These are phyloP conservation scores for Vulpes lagopus DNA, from an alignment of 2,113 vertebrate genomes.

Conservation along the genomic window DNA sequence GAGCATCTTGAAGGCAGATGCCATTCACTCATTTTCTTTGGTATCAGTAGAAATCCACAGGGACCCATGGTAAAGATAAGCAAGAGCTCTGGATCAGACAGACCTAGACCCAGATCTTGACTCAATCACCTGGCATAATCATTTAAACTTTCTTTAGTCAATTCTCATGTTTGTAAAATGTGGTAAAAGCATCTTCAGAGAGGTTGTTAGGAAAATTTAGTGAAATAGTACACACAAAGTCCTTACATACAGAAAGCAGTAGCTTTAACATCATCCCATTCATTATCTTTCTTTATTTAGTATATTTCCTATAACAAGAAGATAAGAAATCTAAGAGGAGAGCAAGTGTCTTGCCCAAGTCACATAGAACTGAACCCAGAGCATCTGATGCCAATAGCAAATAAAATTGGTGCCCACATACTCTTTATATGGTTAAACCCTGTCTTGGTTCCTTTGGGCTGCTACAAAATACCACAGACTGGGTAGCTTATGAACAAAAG, in stretches of 20 bases:
- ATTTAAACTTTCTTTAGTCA: background rate
- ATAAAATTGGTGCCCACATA: background rate
- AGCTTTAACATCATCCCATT: background rate
- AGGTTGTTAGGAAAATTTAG: background rate
- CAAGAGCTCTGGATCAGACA: background rate
- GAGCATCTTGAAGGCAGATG: background rate
- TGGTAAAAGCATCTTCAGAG: background rate
- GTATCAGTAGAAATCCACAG: background rate
- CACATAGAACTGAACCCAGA: background rate
- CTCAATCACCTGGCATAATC: rapidly evolving
- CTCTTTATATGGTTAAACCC: background rate
- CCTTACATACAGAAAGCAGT: background rate
- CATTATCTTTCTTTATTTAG: background rate
- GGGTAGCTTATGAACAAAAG: background rate
- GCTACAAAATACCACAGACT: background rate
- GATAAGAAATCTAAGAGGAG: background rate
- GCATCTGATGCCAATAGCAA: background rate
- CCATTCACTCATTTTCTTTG: background rate
- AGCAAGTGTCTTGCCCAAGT: background rate
- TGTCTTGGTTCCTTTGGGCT: background rate
- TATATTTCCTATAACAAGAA: background rate
- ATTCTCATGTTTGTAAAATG: background rate
- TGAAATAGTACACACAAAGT: background rate
- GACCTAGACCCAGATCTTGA: background rate
- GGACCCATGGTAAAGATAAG: too few relatives aligned